Base-by-base conservation (phyloP, 2,888 invertebrate genomes). In the Pristionchus fissidentatus region DNA sequence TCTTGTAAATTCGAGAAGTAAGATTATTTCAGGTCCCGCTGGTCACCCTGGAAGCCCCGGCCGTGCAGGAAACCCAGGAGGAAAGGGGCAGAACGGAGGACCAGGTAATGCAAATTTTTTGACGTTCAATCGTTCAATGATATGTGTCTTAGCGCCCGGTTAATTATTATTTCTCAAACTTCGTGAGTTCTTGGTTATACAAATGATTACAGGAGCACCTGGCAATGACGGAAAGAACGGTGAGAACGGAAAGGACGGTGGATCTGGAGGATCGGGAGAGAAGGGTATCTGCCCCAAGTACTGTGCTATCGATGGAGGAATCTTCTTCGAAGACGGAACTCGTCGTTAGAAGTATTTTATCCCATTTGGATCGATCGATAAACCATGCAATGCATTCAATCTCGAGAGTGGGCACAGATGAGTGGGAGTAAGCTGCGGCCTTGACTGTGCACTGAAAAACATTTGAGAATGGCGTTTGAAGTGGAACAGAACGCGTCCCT, bases 241-340 rank as follows among this genome's bases (percentile, higher is more conserved):
- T 8, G 22, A 26, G 4, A 26, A 22, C 57, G 79, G 79, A 3
- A 35, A 26, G 19, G 57, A 46, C 29, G 77, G 77, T 49, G 49
- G 49, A 38, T 57, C 57, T 5, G 79, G 79, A 79, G 79, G 79
- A 79, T 79, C 79, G 4, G 79, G 79, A 79, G 79, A 79, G 79
- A 79, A 57, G 57, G 79, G 79, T 38, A 79, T 79, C 79, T 79
- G 79, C 15, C 79, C 79, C 79, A 79, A 79, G 79, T 79, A 79
- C 41, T 79, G 79, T 26, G 79, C 79, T 26, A 35, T 79, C 57
- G 79, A 79, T 57, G 79, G 79, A 79, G 79, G 79, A 57, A 79
- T 79, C 41, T 79, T 79, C 79, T 79, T 79, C 79, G 79, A 79
- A 38, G 79, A 79, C 38, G 79, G 79, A 79, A 79, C 79, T 57